phyloP scores from a whole-genome alignment of 2,797 vertebrate species.

The Ctenopoma kingsleyae region DNA sequence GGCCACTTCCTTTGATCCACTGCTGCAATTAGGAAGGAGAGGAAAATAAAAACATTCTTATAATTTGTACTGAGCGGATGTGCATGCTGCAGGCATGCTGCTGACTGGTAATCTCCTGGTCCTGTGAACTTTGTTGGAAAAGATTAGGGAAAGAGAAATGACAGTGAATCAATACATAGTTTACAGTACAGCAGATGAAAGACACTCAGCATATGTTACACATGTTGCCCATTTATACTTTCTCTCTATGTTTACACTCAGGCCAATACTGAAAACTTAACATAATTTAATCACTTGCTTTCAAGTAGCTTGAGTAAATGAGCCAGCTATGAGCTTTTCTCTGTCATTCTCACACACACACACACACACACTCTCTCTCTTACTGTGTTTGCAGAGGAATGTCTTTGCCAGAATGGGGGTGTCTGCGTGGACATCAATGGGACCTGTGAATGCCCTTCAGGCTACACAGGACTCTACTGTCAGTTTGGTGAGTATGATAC shows the following conservation, averaged over 20 bases:
- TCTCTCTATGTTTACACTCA: constrained; percentile 59
- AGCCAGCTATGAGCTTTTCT: constrained; percentile 30
- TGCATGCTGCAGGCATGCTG: constrained; percentile 49
- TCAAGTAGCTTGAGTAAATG: constrained; percentile 44
- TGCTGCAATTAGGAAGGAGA: constrained; percentile 77
- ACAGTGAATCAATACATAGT: constrained; percentile 62
- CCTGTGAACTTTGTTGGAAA: constrained; percentile 70
- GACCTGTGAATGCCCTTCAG: constrained; percentile 86
- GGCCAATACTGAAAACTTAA: constrained; percentile 38
- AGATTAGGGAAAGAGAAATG: constrained; percentile 62
- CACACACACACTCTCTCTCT: constrained; percentile 23
- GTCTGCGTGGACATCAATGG: constrained; percentile 89
- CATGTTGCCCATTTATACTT: constrained; percentile 65
- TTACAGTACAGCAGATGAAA: constrained; percentile 73
- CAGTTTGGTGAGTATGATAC: constrained; percentile 90
- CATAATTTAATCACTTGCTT: constrained; percentile 33
- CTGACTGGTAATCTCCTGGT: constrained; percentile 65
- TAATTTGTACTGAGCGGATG: constrained; percentile 69
- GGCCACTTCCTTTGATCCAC: constrained; percentile 79
- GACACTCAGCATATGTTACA: constrained; percentile 57
- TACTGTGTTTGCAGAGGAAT: constrained; percentile 81
- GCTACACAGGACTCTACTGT: constrained; percentile 91
- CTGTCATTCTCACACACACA: constrained; percentile 14
- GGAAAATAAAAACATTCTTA: constrained; percentile 83
- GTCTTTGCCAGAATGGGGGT: constrained; percentile 94